Evolutionary conservation across 2,797 vertebrate species (phyloP).

Genomic region (Eremophila alpestris): DNA sequence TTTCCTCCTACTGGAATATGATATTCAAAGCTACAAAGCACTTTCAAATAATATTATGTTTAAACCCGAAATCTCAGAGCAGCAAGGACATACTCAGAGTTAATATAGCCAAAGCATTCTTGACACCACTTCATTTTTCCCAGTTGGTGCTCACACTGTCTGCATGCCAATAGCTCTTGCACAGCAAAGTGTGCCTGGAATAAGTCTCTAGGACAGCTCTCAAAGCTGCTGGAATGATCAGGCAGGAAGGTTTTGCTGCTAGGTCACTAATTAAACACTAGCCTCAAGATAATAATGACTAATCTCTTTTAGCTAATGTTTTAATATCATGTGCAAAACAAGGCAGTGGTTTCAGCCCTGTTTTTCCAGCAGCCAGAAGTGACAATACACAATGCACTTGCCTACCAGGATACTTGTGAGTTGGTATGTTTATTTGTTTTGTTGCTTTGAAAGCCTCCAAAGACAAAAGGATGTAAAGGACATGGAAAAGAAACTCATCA

Average conservation of each 20-base stretch:
- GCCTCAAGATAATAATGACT: not conserved
- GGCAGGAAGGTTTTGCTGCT: not conserved
- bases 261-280: not conserved
- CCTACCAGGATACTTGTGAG: not conserved
- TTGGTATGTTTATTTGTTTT: not conserved
- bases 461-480: not conserved
- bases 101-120: conserved; percentile 14
- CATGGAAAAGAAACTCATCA: not conserved
- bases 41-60: not conserved
- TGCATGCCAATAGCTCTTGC: not conserved
- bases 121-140: conserved; percentile 4
- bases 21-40: not conserved
- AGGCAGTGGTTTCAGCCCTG: not conserved
- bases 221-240: not conserved
- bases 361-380: not conserved
- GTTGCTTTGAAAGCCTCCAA: not conserved
- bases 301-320: not conserved
- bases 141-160: not conserved
- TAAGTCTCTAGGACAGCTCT: not conserved
- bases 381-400: not conserved
- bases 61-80: not conserved
- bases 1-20: not conserved
- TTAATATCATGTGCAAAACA: not conserved
- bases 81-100: conserved; percentile 11
- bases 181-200: not conserved